Conservation (phyloP, 2,113 vertebrate genomes). For the Climacteris rufus region DNA sequence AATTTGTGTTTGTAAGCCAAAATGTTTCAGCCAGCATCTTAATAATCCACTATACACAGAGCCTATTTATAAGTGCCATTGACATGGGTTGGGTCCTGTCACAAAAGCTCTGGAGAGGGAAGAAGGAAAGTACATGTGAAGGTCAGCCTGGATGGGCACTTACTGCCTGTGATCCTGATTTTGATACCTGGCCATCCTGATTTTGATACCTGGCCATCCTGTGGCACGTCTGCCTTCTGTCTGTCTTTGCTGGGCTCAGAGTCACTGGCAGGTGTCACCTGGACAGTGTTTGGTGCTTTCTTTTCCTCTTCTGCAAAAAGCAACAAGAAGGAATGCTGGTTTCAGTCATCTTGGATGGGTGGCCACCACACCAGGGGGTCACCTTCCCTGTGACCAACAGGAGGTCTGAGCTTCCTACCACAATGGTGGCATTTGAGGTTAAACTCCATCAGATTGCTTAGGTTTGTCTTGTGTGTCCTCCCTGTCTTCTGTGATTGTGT, state of each 20-base stretch:
- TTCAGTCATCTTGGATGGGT: background rate
- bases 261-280: constrained; percentile 47
- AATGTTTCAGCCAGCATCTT: background rate
- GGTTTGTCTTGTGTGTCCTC: background rate
- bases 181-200: constrained; percentile 59
- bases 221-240: background rate
- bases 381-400: background rate
- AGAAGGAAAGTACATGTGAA: rapidly evolving
- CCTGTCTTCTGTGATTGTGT: background rate
- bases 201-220: constrained; percentile 58
- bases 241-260: constrained; percentile 39
- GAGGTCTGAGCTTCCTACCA: background rate
- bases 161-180: background rate
- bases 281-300: constrained; percentile 16
- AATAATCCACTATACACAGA: background rate
- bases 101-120: background rate
- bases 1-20: background rate
- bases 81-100: background rate
- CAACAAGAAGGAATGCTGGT: background rate
- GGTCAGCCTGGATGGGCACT: background rate
- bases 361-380: background rate
- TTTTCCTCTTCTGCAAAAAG: constrained; percentile 29
- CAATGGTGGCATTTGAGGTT: background rate
- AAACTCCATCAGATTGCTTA: background rate
- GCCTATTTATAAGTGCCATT: background rate